Percentiles rank a stretch among this genome's conserved stretches.
These are phyloP conservation scores for Helostoma temminkii DNA, from an alignment of 2,797 vertebrate genomes.

Conservation along the genomic window DNA sequence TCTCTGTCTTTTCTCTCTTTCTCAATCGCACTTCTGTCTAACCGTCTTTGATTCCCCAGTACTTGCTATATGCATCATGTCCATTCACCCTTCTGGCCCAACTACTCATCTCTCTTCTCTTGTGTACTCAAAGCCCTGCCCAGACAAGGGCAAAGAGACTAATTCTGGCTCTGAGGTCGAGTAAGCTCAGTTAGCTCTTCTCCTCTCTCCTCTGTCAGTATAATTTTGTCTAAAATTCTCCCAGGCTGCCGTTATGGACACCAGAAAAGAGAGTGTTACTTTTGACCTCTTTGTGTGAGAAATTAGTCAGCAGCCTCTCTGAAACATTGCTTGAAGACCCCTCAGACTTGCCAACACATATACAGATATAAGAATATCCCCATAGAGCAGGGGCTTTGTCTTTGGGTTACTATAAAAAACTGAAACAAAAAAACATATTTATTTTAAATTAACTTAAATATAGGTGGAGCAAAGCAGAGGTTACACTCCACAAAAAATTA, in stretches of 20 bases:
- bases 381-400: neutral
- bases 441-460: conserved; percentile 21
- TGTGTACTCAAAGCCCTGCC: conserved; percentile 45
- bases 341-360: conserved; percentile 28
- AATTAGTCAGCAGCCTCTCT: conserved; percentile 60
- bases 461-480: conserved; percentile 9
- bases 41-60: conserved; percentile 18
- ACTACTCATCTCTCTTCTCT: conserved; percentile 45
- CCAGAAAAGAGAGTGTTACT: conserved; percentile 51
- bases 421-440: neutral
- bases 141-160: conserved; percentile 74
- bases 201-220: conserved; percentile 64
- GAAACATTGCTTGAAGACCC: conserved; percentile 44
- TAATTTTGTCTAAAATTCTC: conserved; percentile 65
- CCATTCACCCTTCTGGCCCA: conserved; percentile 52
- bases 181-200: conserved; percentile 64
- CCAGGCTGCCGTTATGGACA: conserved; percentile 60
- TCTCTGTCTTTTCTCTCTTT: conserved; percentile 35
- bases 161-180: conserved; percentile 76
- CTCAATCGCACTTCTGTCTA: conserved; percentile 12
- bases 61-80: conserved; percentile 49
- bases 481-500: conserved; percentile 24
- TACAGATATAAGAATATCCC: neutral
- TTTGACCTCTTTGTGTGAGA: conserved; percentile 63
- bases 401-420: neutral